Percentiles rank a stretch among this genome's conserved stretches.
phyloP scores from a whole-genome alignment of 2,888 invertebrate species.

The Clunio marinus region DNA sequence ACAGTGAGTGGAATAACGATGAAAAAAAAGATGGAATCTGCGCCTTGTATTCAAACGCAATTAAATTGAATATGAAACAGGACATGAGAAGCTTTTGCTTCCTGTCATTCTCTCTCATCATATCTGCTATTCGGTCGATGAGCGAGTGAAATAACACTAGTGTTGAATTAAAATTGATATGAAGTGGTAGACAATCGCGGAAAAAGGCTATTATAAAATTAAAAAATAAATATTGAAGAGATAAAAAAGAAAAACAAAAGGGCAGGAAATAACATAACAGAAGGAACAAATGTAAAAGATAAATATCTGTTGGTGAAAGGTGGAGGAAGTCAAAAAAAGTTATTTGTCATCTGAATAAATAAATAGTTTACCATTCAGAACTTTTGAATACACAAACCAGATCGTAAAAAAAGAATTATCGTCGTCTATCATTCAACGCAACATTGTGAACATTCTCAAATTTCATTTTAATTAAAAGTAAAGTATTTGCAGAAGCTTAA shows the following conservation, averaged over 20 bases:
- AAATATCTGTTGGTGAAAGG: too few species aligned
- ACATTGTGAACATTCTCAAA: not conserved
- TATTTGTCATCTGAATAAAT: too few species aligned
- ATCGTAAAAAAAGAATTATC: too few species aligned
- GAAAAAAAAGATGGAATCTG: constrained; percentile 20
- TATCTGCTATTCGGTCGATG: not conserved
- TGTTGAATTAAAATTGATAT: not conserved
- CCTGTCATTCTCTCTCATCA: not conserved
- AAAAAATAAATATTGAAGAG: constrained; percentile 21
- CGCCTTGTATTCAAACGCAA: constrained; percentile 25
- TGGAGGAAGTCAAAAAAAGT: not conserved
- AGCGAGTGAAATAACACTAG: not conserved
- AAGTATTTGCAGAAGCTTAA: not conserved
- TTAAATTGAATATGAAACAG: constrained; percentile 34
- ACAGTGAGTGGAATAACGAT: not conserved
- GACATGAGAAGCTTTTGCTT: not conserved
- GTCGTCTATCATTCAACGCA: too few species aligned
- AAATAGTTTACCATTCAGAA: too few species aligned
- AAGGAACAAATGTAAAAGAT: not conserved
- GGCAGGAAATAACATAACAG: not conserved
- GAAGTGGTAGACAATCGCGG: not conserved
- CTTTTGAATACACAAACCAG: too few species aligned
- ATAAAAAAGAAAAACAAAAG: not conserved
- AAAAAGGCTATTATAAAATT: constrained; percentile 12
- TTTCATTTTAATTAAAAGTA: not conserved